Conservation (phyloP, 2,797 vertebrate species). For the Clarias laeviceps region DNA sequence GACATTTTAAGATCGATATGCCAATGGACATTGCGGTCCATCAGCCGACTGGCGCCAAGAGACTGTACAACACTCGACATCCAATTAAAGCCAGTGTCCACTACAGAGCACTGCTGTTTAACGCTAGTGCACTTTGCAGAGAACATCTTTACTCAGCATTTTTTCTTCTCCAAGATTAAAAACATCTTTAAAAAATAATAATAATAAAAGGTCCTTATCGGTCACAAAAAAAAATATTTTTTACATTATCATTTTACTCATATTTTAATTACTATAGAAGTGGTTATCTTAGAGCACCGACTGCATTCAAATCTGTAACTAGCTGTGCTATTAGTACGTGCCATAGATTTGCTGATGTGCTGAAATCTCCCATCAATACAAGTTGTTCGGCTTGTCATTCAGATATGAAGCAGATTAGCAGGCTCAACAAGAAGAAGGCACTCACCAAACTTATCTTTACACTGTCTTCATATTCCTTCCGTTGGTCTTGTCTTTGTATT, state of each 20-base stretch:
- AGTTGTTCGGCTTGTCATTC: neutral
- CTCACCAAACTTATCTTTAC: constrained; percentile 51
- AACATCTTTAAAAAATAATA: neutral
- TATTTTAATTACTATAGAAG: neutral
- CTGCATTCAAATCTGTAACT: neutral
- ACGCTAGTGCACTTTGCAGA: neutral
- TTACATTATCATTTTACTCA: neutral
- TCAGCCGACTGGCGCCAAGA: constrained; percentile 89
- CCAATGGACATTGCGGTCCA: constrained; percentile 84
- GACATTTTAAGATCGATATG: constrained; percentile 82
- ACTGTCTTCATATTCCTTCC: constrained; percentile 64
- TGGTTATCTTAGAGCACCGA: neutral
- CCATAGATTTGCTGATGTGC: neutral
- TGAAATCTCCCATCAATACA: constrained; percentile 13
- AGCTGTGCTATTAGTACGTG: neutral
- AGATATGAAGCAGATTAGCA: constrained; percentile 28
- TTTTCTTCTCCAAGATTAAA: neutral
- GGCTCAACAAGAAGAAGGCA: constrained; percentile 37
- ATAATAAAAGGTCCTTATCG: neutral
- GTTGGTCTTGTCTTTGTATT: constrained; percentile 59
- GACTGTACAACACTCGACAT: constrained; percentile 77
- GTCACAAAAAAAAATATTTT: neutral
- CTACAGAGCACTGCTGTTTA: constrained; percentile 19
- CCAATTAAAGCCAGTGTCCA: constrained; percentile 75
- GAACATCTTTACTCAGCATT: neutral